Base-by-base conservation (phyloP, 92 coral and sea anemone species). In the Hydrozoanthus gracilis region DNA sequence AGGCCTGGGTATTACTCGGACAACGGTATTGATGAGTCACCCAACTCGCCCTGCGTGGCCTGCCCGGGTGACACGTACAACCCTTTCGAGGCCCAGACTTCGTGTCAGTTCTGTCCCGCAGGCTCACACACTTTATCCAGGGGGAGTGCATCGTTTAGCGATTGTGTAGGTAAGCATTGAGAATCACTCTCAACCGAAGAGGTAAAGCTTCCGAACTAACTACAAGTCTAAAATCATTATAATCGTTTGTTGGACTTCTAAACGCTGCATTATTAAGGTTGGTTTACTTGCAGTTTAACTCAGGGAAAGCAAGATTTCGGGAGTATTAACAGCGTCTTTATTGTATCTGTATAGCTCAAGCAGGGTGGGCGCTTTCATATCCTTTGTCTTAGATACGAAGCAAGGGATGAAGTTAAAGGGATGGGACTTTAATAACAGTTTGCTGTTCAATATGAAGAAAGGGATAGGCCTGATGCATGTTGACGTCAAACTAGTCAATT, bases 11-110 rank as follows among this genome's bases (percentile, higher is more conserved):
- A 68, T 14, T 96, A 89, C 78, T 96, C 99, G 3, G 93, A 91
- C 72, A 96, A 96, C 54, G 94, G 95, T 75, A 84, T 92, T 10
- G 56, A 93, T 45, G 97, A 96, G 64, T 76, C 90, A 2, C 86
- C 88, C 12, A 16, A 80, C 61, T 86, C 96, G 6, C 96, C 99
- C 4, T 96, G 99, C 74, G 91, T 91, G 50, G 74, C 82, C 4
- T 96, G 99, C 82, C 99, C 99, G 14, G 54, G 69, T 10, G 92
- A 92, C 66, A 93, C 99, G 0, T 96, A 88, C 88, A 98, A 96
- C 65, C 88, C 86, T 4, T 82, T 79, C 50, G 89, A 88, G 39
- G 92, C 87, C 15, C 90, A 90, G 88, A 87, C 93, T 0, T 73
- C 85, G 45, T 96, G 99, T 35, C 83, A 86, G 62, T 87, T 93